phyloP scores from a whole-genome alignment of 2,797 vertebrate genomes.

The Pipistrellus kuhlii region DNA sequence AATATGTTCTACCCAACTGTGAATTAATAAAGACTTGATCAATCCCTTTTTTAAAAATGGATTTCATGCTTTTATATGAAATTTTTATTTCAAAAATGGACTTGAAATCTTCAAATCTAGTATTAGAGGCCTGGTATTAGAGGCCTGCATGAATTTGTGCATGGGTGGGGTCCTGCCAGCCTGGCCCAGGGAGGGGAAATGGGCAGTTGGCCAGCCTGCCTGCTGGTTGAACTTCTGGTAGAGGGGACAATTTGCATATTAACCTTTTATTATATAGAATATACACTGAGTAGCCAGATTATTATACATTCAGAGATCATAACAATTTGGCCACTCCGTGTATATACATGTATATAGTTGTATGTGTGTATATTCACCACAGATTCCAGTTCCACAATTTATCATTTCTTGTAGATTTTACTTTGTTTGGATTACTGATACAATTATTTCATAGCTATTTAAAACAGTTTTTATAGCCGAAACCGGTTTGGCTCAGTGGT shows the following conservation, averaged over 20 bases:
- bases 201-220: too few relatives aligned
- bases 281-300: too few relatives aligned
- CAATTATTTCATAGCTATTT: background rate
- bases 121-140: too few relatives aligned
- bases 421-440: background rate
- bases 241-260: too few relatives aligned
- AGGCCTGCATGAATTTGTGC: too few relatives aligned
- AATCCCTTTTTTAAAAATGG: background rate
- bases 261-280: too few relatives aligned
- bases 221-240: too few relatives aligned
- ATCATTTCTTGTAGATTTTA: background rate
- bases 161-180: too few relatives aligned
- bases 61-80: background rate
- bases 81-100: background rate
- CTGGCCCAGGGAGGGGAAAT: too few relatives aligned
- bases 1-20: background rate
- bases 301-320: too few relatives aligned
- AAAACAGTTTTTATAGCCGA: background rate
- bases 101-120: conserved; percentile 11
- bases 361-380: background rate
- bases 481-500: too few relatives aligned
- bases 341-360: background rate
- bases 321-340: too few relatives aligned
- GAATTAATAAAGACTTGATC: background rate
- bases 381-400: background rate